A percentile compares a stretch with the other conserved stretches of the same genome.
Conservation (phyloP, 2,113 vertebrate genomes). For the Tretioscincus oriximinensis region DNA sequence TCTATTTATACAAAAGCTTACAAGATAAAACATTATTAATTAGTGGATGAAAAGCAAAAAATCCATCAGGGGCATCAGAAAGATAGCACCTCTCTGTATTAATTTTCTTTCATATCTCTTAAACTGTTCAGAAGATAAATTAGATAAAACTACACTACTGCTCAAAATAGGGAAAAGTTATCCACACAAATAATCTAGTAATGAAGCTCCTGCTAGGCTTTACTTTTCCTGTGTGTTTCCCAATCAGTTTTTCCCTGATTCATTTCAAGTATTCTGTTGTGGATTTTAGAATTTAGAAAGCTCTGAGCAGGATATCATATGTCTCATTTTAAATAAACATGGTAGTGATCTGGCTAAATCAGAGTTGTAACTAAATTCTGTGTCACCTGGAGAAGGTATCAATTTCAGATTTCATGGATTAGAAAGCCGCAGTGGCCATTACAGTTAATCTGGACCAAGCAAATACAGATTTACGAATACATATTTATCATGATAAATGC, state of each 20-base stretch:
- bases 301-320: background rate
- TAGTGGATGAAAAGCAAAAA: constrained; percentile 40
- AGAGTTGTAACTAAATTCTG: too few relatives aligned
- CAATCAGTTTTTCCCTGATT: background rate
- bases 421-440: background rate
- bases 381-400: background rate
- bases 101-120: background rate
- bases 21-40: constrained; percentile 50
- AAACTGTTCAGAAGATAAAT: constrained; percentile 24
- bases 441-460: too few relatives aligned
- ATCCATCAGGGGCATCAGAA: constrained; percentile 30
- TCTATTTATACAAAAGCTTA: constrained; percentile 47
- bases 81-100: constrained; percentile 21
- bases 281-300: background rate
- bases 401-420: background rate
- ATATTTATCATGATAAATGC: too few relatives aligned
- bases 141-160: constrained; percentile 1
- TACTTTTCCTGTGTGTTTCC: background rate
- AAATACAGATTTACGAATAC: too few relatives aligned
- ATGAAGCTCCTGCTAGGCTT: background rate
- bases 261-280: background rate
- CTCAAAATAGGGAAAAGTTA: background rate
- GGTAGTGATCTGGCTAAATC: background rate
- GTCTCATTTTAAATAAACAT: background rate
- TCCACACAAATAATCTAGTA: constrained; percentile 12